phyloP scores from a whole-genome alignment of 1,140 invertebrate species.

The Arion vulgaris region DNA sequence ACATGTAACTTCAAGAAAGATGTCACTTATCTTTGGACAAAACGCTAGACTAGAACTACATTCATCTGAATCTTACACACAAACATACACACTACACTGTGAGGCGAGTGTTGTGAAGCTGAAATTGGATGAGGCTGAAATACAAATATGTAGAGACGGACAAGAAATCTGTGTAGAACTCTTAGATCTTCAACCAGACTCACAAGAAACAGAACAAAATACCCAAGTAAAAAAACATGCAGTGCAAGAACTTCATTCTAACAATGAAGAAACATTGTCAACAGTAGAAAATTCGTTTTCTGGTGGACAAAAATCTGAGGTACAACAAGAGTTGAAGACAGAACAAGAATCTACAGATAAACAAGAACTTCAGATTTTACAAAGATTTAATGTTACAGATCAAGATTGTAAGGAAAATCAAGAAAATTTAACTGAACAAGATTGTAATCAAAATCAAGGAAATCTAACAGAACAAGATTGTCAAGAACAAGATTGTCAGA shows the following conservation, averaged over 20 bases:
- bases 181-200: neutral
- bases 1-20: neutral
- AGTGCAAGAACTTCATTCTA: neutral
- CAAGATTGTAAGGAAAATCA: no score
- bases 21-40: neutral
- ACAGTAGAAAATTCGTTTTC: no score
- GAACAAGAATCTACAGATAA: neutral
- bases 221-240: neutral
- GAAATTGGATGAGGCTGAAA: neutral
- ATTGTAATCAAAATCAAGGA: no score
- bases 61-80: neutral
- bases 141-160: neutral
- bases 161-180: neutral
- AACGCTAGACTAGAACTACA: neutral
- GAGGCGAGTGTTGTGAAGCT: neutral
- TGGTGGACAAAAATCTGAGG: no score
- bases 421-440: no score
- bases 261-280: no score
- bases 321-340: neutral
- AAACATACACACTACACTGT: neutral
- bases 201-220: neutral
- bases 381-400: no score
- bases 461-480: no score
- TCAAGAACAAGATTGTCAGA: no score
- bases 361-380: no score